Evolutionary conservation across 2,888 invertebrate genomes (phyloP), one percentile per base, ranked within the genome.

Genomic region (Plebejus melissa): DNA sequence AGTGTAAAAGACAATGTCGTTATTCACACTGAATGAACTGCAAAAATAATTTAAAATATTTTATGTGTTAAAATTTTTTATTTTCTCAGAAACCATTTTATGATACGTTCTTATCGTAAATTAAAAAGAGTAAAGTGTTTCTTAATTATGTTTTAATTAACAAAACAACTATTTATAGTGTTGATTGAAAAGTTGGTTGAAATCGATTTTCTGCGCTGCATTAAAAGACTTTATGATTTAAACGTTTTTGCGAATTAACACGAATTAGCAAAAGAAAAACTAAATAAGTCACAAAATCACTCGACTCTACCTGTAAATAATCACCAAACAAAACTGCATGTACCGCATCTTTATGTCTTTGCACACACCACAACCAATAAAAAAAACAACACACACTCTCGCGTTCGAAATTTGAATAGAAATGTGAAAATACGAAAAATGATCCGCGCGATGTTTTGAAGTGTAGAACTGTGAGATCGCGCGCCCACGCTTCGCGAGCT

Each of bases 401-500:
- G 69, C 80, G 81, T 77, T 78, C 77, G 79, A 79, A 79, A 82
- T 77, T 77, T 77, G 76, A 82, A 83, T 83, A 82, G 82, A 82
- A 82, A 82, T 88, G 90, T 88, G 90, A 90, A 87, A 82, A 85
- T 90, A 90, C 71, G 70, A 58, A 70, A 75, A 71, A 87, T 85
- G 85, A 84, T 86, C 86, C 88, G 83, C 82, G 85, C 85, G 86
- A 83, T 88, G 90, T 89, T 90, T 90, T 90, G 88, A 89, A 87
- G 89, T 85, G 86, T 88, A 90, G 88, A 54, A 54, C 54, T 54
- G 16, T 54, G 54, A 89, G 87, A 90, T 85, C 84, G 82, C 80
- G 86, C 91, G 88, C 92, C 91, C 88, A 91, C 93, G 91, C 92
- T 85, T 79, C 80, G 82, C 82, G 87, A 80, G 83, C 91, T 92